These are phyloP conservation scores for Odocoileus hemionus DNA, from an alignment of 2,113 vertebrate genomes.

Conservation along the genomic window DNA sequence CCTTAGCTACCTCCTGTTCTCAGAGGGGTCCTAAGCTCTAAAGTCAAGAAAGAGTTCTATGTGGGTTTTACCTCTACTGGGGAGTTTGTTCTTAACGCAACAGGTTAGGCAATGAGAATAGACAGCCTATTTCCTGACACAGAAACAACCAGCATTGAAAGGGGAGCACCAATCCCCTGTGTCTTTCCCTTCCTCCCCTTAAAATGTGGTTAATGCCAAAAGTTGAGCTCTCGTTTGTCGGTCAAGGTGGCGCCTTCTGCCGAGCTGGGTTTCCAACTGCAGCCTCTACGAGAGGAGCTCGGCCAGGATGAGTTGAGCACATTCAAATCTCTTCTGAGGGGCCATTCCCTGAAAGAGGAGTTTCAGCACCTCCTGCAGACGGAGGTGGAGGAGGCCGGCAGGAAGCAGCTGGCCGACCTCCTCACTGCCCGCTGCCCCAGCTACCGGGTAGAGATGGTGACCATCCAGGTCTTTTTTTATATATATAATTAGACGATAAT, in stretches of 20 bases:
- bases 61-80: neutral
- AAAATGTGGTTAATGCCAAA: neutral
- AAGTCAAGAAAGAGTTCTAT: neutral
- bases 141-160: neutral
- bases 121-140: neutral
- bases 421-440: neutral
- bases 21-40: neutral
- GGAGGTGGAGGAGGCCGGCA: neutral
- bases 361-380: neutral
- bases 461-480: neutral
- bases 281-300: neutral
- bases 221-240: neutral
- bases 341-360: neutral
- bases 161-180: neutral
- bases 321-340: neutral
- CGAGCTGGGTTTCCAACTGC: neutral
- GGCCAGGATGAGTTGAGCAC: neutral
- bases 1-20: neutral
- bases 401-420: neutral
- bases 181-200: neutral
- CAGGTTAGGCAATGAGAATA: neutral
- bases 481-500: neutral
- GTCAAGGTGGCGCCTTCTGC: neutral
- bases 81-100: neutral
- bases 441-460: neutral